Base-by-base conservation (phyloP, 2,888 invertebrate species). In the Heteromurus nitidus region DNA sequence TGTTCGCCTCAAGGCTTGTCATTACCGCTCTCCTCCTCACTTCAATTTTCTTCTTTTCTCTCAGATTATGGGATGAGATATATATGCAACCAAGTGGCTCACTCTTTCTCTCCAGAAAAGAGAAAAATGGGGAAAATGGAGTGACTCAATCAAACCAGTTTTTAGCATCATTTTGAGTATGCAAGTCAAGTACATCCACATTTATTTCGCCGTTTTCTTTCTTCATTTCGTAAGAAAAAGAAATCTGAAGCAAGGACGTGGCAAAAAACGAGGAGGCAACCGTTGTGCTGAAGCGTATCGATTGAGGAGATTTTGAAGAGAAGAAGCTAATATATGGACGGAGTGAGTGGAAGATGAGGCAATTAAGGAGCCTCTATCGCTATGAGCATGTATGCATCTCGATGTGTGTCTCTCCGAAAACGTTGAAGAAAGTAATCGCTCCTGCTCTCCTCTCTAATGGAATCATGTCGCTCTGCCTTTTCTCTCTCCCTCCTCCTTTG, bases 131-230 rank as follows among this genome's bases (percentile, higher is more conserved):
- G n/a, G 26, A 26, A 58, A 31, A 36, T 36, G 36, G 64, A 64
- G 64, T 42, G 42, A 42, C 22, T 64, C 64, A 64, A 64, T 64
- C 64, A 36, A 36, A 64, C 20, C 47, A 47, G 3, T 11, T 16
- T 18, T 64, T 18, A 20, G 5, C 22, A 30, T 62, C 53, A 30
- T 50, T 30, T 67, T 67, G 30, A 60, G 22, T 68, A 76, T 76
- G 76, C 76, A 76, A 76, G 76, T 68, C 67, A 68, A 76, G 50
- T 28, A 24, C 55, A 67, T 74, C 55, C 55, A 65, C 50, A 44
- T 53, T 64, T 74, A 67, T 75, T 74, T 74, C 64, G 30, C 55
- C 22, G 58, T 55, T 53, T 36, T 70, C 5, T 70, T 70, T 69
- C 55, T 60, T 42, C 11, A 13, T 11, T 22, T 7, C 13, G 13